These are phyloP conservation scores for Bilobella aurantiaca DNA, from an alignment of 1,140 invertebrate genomes.

Conservation along the genomic window DNA sequence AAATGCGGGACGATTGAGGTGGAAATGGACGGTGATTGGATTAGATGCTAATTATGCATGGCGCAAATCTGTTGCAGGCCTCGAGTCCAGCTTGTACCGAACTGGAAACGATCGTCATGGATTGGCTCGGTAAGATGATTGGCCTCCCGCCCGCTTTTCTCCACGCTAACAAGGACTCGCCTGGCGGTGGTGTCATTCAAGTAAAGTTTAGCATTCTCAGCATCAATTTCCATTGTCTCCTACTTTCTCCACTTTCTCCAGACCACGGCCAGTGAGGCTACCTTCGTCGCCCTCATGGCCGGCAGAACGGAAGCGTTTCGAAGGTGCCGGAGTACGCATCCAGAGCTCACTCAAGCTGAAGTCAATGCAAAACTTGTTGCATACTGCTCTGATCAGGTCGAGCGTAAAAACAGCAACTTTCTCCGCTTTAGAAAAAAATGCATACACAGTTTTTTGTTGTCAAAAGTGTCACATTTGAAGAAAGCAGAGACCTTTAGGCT, in stretches of 20 bases:
- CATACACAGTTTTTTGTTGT: background rate
- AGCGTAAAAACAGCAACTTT: slow-evolving; percentile 31
- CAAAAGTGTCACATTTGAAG: too few species aligned
- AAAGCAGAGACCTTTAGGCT: too few species aligned
- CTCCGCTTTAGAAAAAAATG: background rate
- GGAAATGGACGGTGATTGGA: too few species aligned
- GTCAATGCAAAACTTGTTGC: slow-evolving; percentile 83
- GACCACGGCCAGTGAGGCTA: slow-evolving; percentile 85
- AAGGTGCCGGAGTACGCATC: slow-evolving; percentile 50
- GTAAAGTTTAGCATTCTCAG: slow-evolving; percentile 39
- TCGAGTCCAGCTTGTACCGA: slow-evolving; percentile 93
- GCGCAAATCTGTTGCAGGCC: slow-evolving; percentile 47
- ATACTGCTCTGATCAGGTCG: slow-evolving; percentile 89
- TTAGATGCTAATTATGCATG: background rate
- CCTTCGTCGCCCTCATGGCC: slow-evolving; percentile 75
- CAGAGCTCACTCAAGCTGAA: slow-evolving; percentile 70
- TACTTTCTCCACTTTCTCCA: slow-evolving; percentile 34
- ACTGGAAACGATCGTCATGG: slow-evolving; percentile 90
- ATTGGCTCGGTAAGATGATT: slow-evolving; percentile 94
- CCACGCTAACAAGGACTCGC: slow-evolving; percentile 57
- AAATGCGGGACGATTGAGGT: too few species aligned
- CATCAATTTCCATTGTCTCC: background rate
- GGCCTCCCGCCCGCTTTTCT: slow-evolving; percentile 81
- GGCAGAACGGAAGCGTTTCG: slow-evolving; percentile 75
- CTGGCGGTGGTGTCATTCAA: slow-evolving; percentile 86